Percentiles rank a stretch among this genome's conserved stretches.
phyloP scores from a whole-genome alignment of 2,888 invertebrate genomes.

The Drosophila nr. medialis region DNA sequence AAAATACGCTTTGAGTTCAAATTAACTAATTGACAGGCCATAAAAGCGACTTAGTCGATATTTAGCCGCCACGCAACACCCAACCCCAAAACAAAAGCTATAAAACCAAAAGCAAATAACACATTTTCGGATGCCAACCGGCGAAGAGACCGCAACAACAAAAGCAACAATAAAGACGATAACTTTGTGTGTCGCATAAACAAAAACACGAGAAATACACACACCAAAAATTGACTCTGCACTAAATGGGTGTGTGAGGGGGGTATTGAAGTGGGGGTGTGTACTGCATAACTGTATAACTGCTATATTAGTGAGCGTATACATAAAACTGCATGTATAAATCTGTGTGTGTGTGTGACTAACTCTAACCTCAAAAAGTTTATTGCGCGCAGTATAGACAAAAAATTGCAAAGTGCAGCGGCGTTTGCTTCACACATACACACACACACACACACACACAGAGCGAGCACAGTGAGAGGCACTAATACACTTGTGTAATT shows the following conservation, averaged over 20 bases:
- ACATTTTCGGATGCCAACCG: slow-evolving; percentile 23
- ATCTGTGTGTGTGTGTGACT: slow-evolving; percentile 27
- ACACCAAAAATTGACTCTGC: slow-evolving; percentile 18
- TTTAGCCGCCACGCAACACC: slow-evolving; percentile 23
- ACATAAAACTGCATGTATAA: slow-evolving; percentile 27
- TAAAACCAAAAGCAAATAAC: slow-evolving; percentile 28
- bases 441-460: slow-evolving; percentile 26
- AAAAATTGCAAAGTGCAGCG: slow-evolving; percentile 65
- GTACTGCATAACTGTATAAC: slow-evolving; percentile 23
- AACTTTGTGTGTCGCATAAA: slow-evolving; percentile 52
- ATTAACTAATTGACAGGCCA: slow-evolving; percentile 48
- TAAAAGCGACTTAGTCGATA: slow-evolving; percentile 31
- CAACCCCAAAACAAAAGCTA: slow-evolving; percentile 20
- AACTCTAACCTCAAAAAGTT: slow-evolving; percentile 76
- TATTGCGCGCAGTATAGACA: slow-evolving; percentile 69
- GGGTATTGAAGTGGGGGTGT: not conserved
- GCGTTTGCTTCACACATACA: slow-evolving; percentile 36
- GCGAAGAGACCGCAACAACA: slow-evolving; percentile 19
- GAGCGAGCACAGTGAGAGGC: slow-evolving; percentile 51
- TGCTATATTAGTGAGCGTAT: slow-evolving; percentile 48
- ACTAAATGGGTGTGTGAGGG: slow-evolving; percentile 20
- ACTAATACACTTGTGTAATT: slow-evolving; percentile 52
- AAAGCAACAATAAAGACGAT: slow-evolving; percentile 46
- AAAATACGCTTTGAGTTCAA: slow-evolving; percentile 28
- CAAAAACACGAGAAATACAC: slow-evolving; percentile 28